A percentile compares a stretch with the other conserved stretches of the same genome.
These are phyloP conservation scores for Hydrotaea diabolus DNA, from an alignment of 2,888 invertebrate species.

Conservation along the genomic window DNA sequence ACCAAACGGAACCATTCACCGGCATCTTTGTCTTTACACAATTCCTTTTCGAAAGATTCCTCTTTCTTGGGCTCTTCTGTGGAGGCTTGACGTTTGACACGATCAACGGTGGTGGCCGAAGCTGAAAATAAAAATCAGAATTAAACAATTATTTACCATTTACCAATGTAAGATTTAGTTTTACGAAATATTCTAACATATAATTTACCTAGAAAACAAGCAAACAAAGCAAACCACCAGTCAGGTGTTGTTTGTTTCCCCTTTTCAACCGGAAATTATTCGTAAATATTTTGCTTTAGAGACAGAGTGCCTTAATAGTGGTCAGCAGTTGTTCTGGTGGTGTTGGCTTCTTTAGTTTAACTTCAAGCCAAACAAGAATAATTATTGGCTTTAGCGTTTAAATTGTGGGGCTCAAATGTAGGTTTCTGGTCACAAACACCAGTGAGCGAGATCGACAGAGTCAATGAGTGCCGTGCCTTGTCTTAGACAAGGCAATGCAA, in stretches of 20 bases:
- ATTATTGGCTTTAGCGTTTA: constrained; percentile 34
- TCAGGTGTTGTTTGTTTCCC: no score
- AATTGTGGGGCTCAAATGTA: constrained; percentile 25
- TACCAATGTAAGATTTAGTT: neutral
- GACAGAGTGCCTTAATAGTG: no score
- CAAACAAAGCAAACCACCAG: neutral
- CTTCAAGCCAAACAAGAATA: constrained; percentile 23
- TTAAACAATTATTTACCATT: constrained; percentile 16
- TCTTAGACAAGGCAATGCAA: neutral
- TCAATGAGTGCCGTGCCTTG: neutral
- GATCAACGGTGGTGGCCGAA: constrained; percentile 81
- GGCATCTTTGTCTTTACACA: constrained; percentile 96
- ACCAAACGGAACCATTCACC: constrained; percentile 97
- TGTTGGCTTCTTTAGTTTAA: constrained; percentile 1
- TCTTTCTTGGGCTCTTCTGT: constrained; percentile 91
- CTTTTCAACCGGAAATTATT: constrained; percentile 44
- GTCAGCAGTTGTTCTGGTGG: neutral
- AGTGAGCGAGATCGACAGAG: neutral
- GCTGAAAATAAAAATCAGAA: constrained; percentile 70
- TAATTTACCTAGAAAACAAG: neutral
- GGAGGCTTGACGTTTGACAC: constrained; percentile 87
- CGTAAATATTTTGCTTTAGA: neutral
- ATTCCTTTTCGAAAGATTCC: constrained; percentile 92
- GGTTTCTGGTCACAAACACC: constrained; percentile 37
- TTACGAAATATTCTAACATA: neutral